Percentiles rank a stretch among this genome's conserved stretches.
Conservation (phyloP, 2,797 vertebrate species). For the Lophotriccus pileatus region DNA sequence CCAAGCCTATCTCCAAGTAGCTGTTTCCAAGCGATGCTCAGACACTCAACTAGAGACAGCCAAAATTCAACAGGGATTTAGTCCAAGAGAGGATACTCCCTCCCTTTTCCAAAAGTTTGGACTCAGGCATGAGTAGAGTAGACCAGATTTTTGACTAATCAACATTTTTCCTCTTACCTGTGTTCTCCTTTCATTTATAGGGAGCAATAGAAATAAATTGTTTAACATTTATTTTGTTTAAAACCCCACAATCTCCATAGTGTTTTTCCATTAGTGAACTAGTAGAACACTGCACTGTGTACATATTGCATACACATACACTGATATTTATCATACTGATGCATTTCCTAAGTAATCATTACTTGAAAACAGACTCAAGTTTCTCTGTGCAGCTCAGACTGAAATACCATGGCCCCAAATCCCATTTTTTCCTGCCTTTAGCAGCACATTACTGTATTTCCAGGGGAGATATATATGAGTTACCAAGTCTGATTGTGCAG, state of each 20-base stretch:
- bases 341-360: neutral
- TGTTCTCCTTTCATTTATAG: neutral
- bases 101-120: neutral
- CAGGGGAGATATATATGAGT: neutral
- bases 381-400: neutral
- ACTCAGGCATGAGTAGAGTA: neutral
- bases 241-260: neutral
- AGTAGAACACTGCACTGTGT: neutral
- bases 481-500: neutral
- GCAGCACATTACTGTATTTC: neutral
- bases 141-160: neutral
- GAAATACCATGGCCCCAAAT: neutral
- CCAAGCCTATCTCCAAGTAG: neutral
- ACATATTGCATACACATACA: too few species aligned
- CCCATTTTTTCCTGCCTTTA: neutral
- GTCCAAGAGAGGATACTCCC: neutral
- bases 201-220: neutral
- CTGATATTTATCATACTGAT: neutral
- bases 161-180: neutral
- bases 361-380: neutral
- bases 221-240: neutral
- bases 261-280: neutral
- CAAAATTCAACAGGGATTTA: neutral
- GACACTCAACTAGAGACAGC: neutral
- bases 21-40: neutral